Conservation (phyloP, 2,888 invertebrate species). For the Pseudolycoriella hygida region DNA sequence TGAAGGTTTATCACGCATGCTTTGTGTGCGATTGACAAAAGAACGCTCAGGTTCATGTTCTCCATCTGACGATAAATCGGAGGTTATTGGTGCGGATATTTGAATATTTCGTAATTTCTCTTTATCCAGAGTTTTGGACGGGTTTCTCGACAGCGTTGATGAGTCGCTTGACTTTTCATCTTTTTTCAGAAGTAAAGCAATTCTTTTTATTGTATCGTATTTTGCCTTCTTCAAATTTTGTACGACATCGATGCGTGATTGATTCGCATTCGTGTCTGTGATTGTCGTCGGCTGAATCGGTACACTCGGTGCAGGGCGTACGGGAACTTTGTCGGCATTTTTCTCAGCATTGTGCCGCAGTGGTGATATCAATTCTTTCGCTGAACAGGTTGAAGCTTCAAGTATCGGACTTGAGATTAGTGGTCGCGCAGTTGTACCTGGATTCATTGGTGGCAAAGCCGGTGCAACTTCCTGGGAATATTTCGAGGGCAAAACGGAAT, state of each 20-base stretch:
- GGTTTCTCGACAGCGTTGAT: constrained; percentile 38
- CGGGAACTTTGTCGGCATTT: constrained; percentile 39
- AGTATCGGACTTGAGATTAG: constrained; percentile 67
- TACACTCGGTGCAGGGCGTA: constrained; percentile 38
- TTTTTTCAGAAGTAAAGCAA: constrained; percentile 57
- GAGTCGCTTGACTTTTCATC: constrained; percentile 34
- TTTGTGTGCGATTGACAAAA: constrained; percentile 61
- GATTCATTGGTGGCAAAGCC: constrained; percentile 7
- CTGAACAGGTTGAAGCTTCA: constrained; percentile 64
- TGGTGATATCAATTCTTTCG: constrained; percentile 51
- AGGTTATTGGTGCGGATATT: constrained; percentile 69
- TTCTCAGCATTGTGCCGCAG: constrained; percentile 30
- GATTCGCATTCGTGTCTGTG: constrained; percentile 11
- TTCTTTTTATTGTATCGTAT: constrained; percentile 44
- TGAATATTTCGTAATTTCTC: constrained; percentile 54
- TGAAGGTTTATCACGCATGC: constrained; percentile 47
- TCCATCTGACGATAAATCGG: constrained; percentile 41
- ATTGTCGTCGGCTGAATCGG: constrained; percentile 19
- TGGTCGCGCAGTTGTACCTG: constrained; percentile 31
- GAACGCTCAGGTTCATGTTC: constrained; percentile 31
- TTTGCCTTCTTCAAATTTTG: constrained; percentile 1
- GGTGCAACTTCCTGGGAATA: constrained; percentile 12
- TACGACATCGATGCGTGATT: background rate
- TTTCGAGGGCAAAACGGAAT: constrained; percentile 13
- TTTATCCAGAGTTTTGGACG: constrained; percentile 46